Conservation (phyloP, 2,113 vertebrate species). For the Cyprinodon brontotheroides region DNA sequence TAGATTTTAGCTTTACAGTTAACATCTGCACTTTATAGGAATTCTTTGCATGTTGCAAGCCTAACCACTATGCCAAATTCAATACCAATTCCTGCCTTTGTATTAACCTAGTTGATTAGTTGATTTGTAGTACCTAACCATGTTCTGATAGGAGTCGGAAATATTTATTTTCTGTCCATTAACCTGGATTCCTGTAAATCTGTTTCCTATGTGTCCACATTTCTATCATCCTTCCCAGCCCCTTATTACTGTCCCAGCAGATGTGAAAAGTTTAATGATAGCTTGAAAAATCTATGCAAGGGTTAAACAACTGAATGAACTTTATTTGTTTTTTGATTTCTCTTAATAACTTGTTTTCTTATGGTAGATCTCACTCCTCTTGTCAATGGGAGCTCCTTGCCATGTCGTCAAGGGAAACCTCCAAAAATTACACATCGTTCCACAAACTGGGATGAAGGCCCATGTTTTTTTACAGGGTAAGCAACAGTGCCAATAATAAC, state of each 20-base stretch:
- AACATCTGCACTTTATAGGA: too few relatives aligned
- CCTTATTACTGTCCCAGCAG: background rate
- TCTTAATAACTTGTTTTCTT: background rate
- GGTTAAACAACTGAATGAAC: background rate
- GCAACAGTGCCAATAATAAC: background rate
- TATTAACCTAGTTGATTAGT: too few relatives aligned
- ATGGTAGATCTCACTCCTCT: constrained; percentile 30
- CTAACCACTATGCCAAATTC: too few relatives aligned
- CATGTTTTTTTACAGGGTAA: constrained; percentile 30
- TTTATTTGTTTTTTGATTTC: background rate
- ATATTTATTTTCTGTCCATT: too few relatives aligned
- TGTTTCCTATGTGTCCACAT: too few relatives aligned
- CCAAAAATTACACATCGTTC: background rate
- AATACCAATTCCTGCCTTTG: too few relatives aligned
- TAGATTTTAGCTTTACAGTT: too few relatives aligned
- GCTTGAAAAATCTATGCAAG: background rate
- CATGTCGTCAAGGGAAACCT: constrained; percentile 23
- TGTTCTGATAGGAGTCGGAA: too few relatives aligned
- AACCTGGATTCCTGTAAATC: too few relatives aligned
- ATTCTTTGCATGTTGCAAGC: too few relatives aligned
- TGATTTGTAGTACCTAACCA: too few relatives aligned
- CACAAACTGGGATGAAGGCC: background rate
- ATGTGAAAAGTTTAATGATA: background rate
- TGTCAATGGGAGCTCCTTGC: constrained; percentile 21
- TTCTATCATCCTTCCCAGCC: too few relatives aligned